Base-by-base conservation (phyloP, 1,140 invertebrate species). In the Magallana ariakensis region DNA sequence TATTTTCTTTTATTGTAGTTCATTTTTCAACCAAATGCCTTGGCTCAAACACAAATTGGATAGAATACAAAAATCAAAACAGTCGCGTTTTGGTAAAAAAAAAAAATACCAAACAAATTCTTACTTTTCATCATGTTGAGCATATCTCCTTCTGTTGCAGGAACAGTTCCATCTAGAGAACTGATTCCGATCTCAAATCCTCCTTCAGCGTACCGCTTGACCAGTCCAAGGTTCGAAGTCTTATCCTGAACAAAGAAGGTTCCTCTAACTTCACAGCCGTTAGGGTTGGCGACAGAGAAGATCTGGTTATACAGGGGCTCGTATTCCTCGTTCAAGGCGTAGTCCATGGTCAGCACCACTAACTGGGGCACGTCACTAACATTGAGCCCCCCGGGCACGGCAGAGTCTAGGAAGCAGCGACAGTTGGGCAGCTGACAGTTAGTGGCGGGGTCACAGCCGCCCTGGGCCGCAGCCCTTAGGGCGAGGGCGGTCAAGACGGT, bases 271-370 rank as follows among this genome's bases (percentile, higher is more conserved):
- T 97, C 96, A 94, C 97, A 98, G 0, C 97, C 97, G 92, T 98
- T 98, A 1, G 97, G 97, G 95, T 98, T 98, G 70, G 96, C 96
- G 9, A 66, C 46, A 7, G 22, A 56, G 58, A 92, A 92, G 1
- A 92, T 46, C 19, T 86, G 75, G 33, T 85, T 54, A 62, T 91
- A 91, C 3, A 87, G 46, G 1, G 82, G 86, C 1, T 53, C 46
- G 55, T 88, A 88, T 33, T 86, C 90, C 9, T 80, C 53, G 93
- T 98, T 99, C n/a, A 98, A 96, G 75, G 98, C 97, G 26, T 98
- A 98, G 94, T 98, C 98, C 95, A 99, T 99, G 1, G 97, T 98
- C 75, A 99, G 97, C 0, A 98, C 98, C 87, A 99, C 97, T 97
- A 99, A 98, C 94, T 98, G 98, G 16, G 98, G 98, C 11, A 98